A percentile compares a stretch with the other conserved stretches of the same genome.
phyloP scores from a whole-genome alignment of 2,888 invertebrate genomes.

The Ophraella communa region DNA sequence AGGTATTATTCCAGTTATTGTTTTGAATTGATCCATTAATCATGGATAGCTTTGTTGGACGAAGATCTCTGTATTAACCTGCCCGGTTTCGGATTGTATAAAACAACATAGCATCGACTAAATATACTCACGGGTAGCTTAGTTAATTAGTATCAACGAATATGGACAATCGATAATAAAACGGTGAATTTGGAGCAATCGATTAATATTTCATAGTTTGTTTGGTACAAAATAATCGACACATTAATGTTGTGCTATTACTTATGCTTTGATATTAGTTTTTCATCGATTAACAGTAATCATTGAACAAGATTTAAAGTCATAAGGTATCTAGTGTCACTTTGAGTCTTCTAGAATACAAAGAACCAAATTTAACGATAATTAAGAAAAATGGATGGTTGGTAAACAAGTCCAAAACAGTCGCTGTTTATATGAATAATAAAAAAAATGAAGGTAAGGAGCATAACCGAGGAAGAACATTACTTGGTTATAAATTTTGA shows the following conservation, averaged over 20 bases:
- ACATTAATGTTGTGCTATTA: neutral
- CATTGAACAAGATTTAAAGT: too few relatives aligned
- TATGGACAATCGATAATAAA: neutral
- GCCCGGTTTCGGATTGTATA: neutral
- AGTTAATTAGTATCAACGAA: neutral
- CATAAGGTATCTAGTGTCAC: too few relatives aligned
- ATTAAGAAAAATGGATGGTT: too few relatives aligned
- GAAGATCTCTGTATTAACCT: constrained; percentile 18
- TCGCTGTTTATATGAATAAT: too few relatives aligned
- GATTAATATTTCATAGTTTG: neutral
- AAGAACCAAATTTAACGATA: too few relatives aligned
- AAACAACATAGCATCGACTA: constrained; percentile 6
- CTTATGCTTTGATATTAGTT: neutral
- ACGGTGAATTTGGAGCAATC: neutral
- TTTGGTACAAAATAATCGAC: neutral
- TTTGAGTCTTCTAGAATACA: too few relatives aligned
- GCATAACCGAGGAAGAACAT: too few relatives aligned
- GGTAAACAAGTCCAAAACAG: too few relatives aligned
- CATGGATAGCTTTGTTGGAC: constrained; percentile 21
- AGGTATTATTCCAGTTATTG: constrained; percentile 20
- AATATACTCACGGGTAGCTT: neutral
- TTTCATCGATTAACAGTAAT: too few relatives aligned
- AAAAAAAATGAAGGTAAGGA: too few relatives aligned
- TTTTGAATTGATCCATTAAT: constrained; percentile 29
- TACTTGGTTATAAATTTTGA: too few relatives aligned